Conservation (phyloP, 2,797 vertebrate genomes). For the Thaleichthys pacificus region DNA sequence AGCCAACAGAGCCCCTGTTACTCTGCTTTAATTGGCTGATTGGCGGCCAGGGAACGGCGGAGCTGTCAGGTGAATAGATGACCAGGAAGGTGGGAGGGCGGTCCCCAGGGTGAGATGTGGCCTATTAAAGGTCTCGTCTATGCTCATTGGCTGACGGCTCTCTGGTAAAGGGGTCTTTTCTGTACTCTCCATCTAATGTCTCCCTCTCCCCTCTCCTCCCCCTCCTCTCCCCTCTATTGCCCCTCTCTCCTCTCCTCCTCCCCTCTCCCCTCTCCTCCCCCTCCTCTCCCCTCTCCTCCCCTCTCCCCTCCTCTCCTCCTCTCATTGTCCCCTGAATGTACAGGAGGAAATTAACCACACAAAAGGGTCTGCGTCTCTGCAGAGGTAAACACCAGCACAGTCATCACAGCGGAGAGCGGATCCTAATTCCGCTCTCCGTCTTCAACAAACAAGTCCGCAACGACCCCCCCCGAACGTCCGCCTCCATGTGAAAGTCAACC, state of each 20-base stretch:
- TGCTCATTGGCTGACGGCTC: slow-evolving; percentile 48
- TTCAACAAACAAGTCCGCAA: slow-evolving; percentile 42
- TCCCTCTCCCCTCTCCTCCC: slow-evolving; percentile 13
- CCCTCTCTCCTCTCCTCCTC: no score
- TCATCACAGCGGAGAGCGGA: slow-evolving; percentile 29
- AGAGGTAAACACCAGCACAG: slow-evolving; percentile 60
- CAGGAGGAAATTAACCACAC: slow-evolving; percentile 49
- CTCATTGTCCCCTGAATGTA: no score
- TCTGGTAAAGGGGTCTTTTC: slow-evolving; percentile 46
- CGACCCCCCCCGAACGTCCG: slow-evolving; percentile 54
- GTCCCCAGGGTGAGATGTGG: slow-evolving; percentile 64
- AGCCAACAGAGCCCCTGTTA: slow-evolving; percentile 67
- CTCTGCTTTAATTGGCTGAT: slow-evolving; percentile 78
- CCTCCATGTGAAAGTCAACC: slow-evolving; percentile 49
- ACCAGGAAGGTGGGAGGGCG: slow-evolving; percentile 63
- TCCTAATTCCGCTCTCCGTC: neutral
- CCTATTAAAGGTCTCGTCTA: slow-evolving; percentile 71
- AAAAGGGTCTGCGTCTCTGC: slow-evolving; percentile 61
- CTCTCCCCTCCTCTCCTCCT: neutral
- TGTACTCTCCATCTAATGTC: slow-evolving; percentile 50
- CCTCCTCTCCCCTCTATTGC: neutral
- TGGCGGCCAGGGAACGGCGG: slow-evolving; percentile 67
- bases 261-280: slow-evolving; percentile 10
- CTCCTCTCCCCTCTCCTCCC: neutral
- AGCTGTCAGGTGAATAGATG: slow-evolving; percentile 76